phyloP scores from a whole-genome alignment of 2,113 vertebrate genomes.

The Haemorhous mexicanus region DNA sequence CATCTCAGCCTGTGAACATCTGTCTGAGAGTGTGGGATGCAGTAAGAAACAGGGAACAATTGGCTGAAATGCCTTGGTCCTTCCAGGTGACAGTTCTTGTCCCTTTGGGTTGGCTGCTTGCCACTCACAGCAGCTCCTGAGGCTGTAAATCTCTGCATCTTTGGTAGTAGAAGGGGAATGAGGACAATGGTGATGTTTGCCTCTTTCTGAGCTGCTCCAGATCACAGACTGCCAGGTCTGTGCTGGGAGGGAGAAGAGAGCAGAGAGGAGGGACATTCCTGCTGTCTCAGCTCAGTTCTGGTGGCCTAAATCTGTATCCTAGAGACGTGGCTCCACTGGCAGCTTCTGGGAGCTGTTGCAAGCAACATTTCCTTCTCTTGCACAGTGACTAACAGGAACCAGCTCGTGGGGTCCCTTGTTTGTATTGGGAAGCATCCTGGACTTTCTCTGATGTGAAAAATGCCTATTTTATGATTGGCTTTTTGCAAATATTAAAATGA shows the following conservation, averaged over 20 bases:
- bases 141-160: not conserved
- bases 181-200: not conserved
- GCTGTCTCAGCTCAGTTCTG: not conserved
- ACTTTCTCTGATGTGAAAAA: not conserved
- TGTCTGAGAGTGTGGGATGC: not conserved
- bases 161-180: not conserved
- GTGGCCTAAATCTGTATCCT: not conserved
- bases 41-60: not conserved
- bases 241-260: not conserved
- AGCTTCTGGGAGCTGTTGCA: not conserved
- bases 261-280: not conserved
- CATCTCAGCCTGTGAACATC: not conserved
- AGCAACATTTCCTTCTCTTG: not conserved
- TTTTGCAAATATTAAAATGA: no score
- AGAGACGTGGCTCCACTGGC: not conserved
- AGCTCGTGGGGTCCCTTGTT: not conserved
- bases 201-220: not conserved
- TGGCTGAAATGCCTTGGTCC: not conserved
- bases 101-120: not conserved
- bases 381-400: not conserved
- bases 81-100: not conserved
- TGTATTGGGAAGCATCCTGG: not conserved
- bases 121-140: accelerated
- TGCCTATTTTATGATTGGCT: no score
- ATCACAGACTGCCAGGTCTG: accelerated